Evolutionary conservation across 2,113 vertebrate genomes (phyloP), one percentile per base, ranked within the genome.

Genomic region (Sorex fumeus): DNA sequence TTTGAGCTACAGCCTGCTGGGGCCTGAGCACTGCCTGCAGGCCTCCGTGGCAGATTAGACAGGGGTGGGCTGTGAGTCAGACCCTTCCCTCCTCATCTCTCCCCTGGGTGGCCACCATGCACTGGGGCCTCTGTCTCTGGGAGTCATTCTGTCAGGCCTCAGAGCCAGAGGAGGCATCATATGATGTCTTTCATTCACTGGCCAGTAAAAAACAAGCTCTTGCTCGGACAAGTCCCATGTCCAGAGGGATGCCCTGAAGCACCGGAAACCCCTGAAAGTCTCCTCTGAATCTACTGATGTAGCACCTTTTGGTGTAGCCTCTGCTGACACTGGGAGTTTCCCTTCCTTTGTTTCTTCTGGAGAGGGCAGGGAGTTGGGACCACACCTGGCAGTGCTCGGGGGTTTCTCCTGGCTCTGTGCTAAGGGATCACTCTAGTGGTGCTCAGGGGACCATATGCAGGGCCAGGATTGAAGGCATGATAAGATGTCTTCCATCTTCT

Each of bases 1-100:
- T 95, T 90, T 72, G 96, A 96, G 96, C 94, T 1, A 1, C n/a
- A 53, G 69, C 72, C 94, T 91, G 84, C 95, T 94, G 93, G 87
- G 80, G 93, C 74, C 62, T 10, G 47, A 87, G 82, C 36, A 23
- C 91, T 28, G 30, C 25, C 15, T 50, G 43, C 23, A 50, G 83
- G 60, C 86, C 90, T 84, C 53, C 13, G 43, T n/a, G 87, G 2
- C 10, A 34, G 79, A 78, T 75, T 76, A 43, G 74, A 66, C 91
- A 36, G 53, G 84, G 82, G 82, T n/a, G 21, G n/a, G 77, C 43
- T 74, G 77, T 67, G 75, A 36, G 43, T 19, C 2, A 80, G 53
- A 47, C 72, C 53, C 45, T 75, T 36, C 75, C 67, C 72, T 45
- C 43, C 8, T 11, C 8, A 4, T 28, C 1, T 36, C 81, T 79